Evolutionary conservation across 2,797 vertebrate genomes (phyloP).

Genomic region (Carcharodon carcharias): DNA sequence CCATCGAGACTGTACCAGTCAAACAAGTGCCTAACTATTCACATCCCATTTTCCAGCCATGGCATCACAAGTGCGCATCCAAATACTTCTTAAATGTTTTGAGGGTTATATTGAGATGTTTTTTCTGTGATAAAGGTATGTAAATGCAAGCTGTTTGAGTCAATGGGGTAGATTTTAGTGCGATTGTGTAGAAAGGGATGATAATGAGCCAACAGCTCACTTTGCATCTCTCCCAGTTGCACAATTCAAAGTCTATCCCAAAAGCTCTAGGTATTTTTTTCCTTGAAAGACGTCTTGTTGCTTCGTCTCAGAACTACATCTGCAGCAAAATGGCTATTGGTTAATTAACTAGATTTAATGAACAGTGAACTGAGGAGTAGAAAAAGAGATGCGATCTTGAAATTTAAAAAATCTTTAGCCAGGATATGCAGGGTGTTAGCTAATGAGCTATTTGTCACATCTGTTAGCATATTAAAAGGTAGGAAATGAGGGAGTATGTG

Average conservation of each 20-base stretch:
- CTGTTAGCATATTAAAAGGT: conserved; percentile 7
- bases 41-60: too few relatives aligned
- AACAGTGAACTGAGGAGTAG: neutral
- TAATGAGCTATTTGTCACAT: neutral
- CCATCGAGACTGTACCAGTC: too few relatives aligned
- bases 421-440: neutral
- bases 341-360: neutral
- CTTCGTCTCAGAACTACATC: neutral
- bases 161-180: neutral
- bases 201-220: neutral
- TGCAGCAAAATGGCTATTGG: neutral
- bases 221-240: neutral
- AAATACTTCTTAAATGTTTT: too few relatives aligned
- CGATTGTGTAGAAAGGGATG: neutral
- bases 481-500: neutral
- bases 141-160: neutral
- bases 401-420: neutral
- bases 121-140: neutral
- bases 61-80: too few relatives aligned
- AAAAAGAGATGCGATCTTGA: neutral
- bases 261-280: neutral
- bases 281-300: neutral
- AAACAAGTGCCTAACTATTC: too few relatives aligned
- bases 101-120: neutral
- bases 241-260: neutral